phyloP scores from a whole-genome alignment of 2,797 vertebrate genomes.

The Hydrophis major region DNA sequence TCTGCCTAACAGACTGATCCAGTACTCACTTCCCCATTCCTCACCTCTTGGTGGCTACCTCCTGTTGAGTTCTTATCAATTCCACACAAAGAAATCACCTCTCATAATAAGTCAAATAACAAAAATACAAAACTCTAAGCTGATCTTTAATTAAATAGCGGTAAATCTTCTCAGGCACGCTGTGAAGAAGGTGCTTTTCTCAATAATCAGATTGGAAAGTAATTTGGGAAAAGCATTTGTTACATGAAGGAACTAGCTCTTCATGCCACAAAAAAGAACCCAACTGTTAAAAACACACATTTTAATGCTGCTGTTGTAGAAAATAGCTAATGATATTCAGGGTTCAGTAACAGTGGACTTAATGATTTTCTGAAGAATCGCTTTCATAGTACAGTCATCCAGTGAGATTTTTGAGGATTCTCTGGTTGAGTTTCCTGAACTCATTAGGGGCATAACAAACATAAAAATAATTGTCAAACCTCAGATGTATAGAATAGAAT shows the following conservation, averaged over 20 bases:
- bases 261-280: background rate
- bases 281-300: background rate
- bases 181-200: slow-evolving; percentile 11
- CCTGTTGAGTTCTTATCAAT: slow-evolving; percentile 7
- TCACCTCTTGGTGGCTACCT: slow-evolving; percentile 1
- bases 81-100: slow-evolving; percentile 3
- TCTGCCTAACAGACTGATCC: background rate
- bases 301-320: background rate
- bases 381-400: background rate
- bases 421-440: background rate
- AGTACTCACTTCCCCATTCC: background rate
- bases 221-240: background rate
- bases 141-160: slow-evolving; percentile 29
- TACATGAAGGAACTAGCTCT: background rate
- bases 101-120: slow-evolving; percentile 13
- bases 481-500: background rate
- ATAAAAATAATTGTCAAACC: background rate
- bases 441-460: background rate
- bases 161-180: slow-evolving; percentile 7
- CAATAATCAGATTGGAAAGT: slow-evolving; percentile 24
- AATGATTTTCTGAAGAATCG: background rate
- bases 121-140: background rate
- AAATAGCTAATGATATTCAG: background rate
- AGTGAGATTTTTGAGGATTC: background rate
- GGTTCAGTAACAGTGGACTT: background rate